Conservation (phyloP, 2,113 vertebrate species). For the Bubo scandiacus region DNA sequence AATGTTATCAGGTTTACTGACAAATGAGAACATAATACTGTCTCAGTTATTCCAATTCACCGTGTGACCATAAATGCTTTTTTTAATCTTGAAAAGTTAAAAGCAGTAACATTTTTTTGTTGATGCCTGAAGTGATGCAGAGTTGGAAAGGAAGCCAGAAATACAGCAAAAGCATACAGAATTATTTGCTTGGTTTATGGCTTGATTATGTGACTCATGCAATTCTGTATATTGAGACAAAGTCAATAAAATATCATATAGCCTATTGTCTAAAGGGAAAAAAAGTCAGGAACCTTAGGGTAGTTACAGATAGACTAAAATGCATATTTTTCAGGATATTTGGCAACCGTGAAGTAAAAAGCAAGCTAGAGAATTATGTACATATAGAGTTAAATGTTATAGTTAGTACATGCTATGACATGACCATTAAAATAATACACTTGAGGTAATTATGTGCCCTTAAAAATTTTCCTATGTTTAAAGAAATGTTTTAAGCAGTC, state of each 20-base stretch:
- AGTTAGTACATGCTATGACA: not conserved
- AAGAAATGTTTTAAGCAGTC: not conserved
- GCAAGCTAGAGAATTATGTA: not conserved
- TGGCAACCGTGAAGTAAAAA: not conserved
- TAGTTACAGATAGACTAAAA: not conserved
- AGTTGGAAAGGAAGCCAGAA: not conserved
- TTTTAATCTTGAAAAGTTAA: conserved; percentile 36
- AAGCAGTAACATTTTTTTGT: conserved; percentile 5
- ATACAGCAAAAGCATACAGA: conserved; percentile 4
- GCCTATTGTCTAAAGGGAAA: not conserved
- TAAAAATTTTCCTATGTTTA: not conserved
- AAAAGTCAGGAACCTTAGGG: not conserved
- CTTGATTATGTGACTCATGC: conserved; percentile 2
- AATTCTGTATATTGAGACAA: not conserved
- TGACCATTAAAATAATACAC: not conserved
- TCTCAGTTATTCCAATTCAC: conserved; percentile 4
- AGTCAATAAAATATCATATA: not conserved
- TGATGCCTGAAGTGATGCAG: conserved; percentile 53
- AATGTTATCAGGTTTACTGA: conserved; percentile 50
- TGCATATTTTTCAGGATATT: not conserved
- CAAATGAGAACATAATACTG: conserved; percentile 42
- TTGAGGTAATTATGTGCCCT: not conserved
- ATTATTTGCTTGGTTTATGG: conserved; percentile 56
- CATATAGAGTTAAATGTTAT: not conserved
- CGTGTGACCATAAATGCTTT: conserved; percentile 23